Evolutionary conservation across 2,888 invertebrate species (phyloP), one percentile per base, ranked within the genome.

Genomic region (Periphyllus acericola): DNA sequence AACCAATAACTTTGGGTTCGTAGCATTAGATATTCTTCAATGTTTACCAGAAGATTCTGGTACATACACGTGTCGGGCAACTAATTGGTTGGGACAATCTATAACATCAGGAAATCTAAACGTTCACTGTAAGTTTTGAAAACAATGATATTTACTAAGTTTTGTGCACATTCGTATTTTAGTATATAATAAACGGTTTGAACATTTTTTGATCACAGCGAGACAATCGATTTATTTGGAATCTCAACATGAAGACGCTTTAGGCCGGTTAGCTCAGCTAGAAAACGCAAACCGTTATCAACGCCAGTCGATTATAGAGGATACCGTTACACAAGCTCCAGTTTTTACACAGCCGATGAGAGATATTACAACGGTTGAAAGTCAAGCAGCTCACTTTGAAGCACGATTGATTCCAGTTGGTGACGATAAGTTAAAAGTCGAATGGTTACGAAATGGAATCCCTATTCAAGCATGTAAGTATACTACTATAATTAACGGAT

Each of bases 1-100:
- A 92, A 97, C 97, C 17, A 97, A 98, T 91, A 99, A 97, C 92
- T 99, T 99, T 91, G 99, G 99, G 75, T 99, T 98, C 91, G 98
- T 99, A 25, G 97, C 98, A 40, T 93, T 99, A 89, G 99, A 99
- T 91, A 98, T 99, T 90, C 94, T 98, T 93, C 96, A 98, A 90
- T 96, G 97, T 89, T 95, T 98, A 91, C 97, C 98, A 17, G 99
- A 99, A 92, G 99, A 99, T 93, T 96, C 97, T 29, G 99, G 99
- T 79, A 96, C 96, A 0, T 99, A 99, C 91, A 98, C 98, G 0
- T 97, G 98, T 92, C 94, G 97, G 91, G 98, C 99, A 3, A 95
- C 94, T 84, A 99, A 99, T 91, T 95, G 95, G 83, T 93, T 97
- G 29, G 99, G 99, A 72, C 96, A 98, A 93, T 97, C 97, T 60